Conservation (phyloP, 1,140 invertebrate species). For the Lucilia sericata region DNA sequence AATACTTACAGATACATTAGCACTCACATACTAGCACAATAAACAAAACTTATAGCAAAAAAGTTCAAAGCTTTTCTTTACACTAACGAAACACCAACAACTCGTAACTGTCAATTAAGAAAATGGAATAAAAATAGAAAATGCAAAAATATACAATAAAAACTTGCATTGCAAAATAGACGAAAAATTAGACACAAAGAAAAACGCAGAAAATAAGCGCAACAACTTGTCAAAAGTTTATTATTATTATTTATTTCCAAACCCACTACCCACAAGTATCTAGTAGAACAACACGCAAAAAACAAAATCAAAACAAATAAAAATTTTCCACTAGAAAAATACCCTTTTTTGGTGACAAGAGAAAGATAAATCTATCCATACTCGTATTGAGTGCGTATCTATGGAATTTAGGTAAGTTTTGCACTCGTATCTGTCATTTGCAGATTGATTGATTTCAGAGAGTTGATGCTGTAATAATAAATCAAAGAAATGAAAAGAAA, state of each 20-base stretch:
- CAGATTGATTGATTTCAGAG: neutral
- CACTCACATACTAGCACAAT: neutral
- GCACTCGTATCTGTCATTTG: neutral
- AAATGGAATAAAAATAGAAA: neutral
- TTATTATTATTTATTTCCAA: neutral
- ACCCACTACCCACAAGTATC: neutral
- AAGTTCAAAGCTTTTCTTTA: conserved; percentile 36
- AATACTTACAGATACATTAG: neutral
- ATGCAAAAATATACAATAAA: neutral
- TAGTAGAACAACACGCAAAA: neutral
- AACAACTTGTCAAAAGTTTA: conserved; percentile 35
- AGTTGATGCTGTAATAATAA: neutral
- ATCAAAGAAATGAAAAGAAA: neutral
- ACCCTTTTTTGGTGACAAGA: neutral
- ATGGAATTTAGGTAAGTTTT: conserved; percentile 21
- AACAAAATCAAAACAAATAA: neutral
- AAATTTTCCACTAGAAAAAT: neutral
- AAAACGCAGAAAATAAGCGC: conserved; percentile 11
- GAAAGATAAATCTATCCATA: neutral
- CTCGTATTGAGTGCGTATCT: neutral
- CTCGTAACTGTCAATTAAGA: neutral
- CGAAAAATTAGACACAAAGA: neutral
- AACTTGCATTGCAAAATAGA: conserved; percentile 27
- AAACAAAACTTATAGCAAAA: conserved; percentile 1
- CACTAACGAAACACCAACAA: neutral